Percentiles rank a stretch among this genome's conserved stretches.
These are phyloP conservation scores for Argyresthia albistria DNA, from an alignment of 2,888 invertebrate genomes.

Conservation along the genomic window DNA sequence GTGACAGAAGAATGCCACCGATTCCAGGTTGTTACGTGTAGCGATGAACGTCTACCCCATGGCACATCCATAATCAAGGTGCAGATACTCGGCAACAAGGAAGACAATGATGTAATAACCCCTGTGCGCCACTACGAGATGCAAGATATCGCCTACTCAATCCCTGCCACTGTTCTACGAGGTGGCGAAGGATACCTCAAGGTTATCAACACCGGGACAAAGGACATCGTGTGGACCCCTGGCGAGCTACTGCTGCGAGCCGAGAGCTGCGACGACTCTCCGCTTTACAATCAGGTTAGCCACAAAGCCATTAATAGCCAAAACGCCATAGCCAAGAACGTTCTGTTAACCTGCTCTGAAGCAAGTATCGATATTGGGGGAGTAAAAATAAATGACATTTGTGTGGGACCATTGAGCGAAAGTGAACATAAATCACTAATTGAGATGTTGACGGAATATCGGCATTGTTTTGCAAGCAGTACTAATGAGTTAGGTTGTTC, in stretches of 20 bases:
- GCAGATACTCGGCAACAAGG: background rate
- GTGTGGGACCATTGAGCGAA: background rate
- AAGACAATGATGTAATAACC: background rate
- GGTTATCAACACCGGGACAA: background rate
- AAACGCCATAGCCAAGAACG: background rate
- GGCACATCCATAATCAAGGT: background rate
- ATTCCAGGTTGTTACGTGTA: background rate
- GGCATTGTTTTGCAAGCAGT: background rate
- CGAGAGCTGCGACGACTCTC: background rate
- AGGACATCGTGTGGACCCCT: background rate
- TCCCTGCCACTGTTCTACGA: conserved; percentile 1
- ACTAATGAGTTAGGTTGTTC: background rate
- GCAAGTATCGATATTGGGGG: background rate
- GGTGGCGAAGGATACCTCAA: conserved; percentile 2
- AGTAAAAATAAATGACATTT: background rate
- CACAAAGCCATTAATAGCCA: background rate
- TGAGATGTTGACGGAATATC: background rate
- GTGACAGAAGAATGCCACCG: background rate
- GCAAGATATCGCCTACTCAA: background rate
- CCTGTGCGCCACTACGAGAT: conserved; percentile 1
- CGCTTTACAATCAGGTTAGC: background rate
- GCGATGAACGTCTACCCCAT: background rate
- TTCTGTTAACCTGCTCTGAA: too few species aligned
- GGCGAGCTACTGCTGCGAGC: conserved; percentile 2
- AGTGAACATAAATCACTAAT: background rate